Conservation (phyloP, 2,888 invertebrate genomes). For the Buathra laborator region DNA sequence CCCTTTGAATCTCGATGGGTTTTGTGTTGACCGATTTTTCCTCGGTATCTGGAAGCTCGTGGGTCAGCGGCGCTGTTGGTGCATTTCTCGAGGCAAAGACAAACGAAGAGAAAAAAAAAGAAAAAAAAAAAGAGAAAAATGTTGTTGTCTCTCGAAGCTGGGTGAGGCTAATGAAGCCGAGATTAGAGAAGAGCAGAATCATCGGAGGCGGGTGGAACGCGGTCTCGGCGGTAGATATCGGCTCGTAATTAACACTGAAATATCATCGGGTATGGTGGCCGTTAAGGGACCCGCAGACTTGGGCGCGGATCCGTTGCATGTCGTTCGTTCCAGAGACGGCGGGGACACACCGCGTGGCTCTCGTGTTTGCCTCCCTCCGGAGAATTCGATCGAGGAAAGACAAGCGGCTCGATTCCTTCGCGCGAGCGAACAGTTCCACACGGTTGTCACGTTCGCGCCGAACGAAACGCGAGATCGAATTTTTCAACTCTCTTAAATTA, state of each 20-base stretch:
- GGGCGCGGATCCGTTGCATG: conserved; percentile 4
- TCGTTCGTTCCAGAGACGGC: conserved; percentile 20
- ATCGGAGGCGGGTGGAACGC: conserved; percentile 58
- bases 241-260: conserved; percentile 83
- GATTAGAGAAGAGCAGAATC: conserved; percentile 76
- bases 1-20: neutral
- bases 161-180: conserved; percentile 81
- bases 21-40: conserved; percentile 22
- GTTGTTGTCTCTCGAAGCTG: conserved; percentile 72
- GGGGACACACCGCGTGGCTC: conserved; percentile 24
- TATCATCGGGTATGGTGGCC: conserved; percentile 80
- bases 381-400: conserved; percentile 63
- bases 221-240: conserved; percentile 79
- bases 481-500: conserved; percentile 74
- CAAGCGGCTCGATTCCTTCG: conserved; percentile 13
- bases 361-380: conserved; percentile 8
- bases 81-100: neutral
- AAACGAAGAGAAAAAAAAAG: conserved; percentile 20
- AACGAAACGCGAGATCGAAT: conserved; percentile 73
- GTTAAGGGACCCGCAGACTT: conserved; percentile 66
- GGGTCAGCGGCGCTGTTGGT: conserved; percentile 22
- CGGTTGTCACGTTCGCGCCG: conserved; percentile 45
- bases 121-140: conserved; percentile 70
- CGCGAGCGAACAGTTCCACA: conserved; percentile 7
- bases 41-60: conserved; percentile 6